These are phyloP conservation scores for Chrysogorgia sp. DNA, from an alignment of 92 coral and sea anemone species.

Conservation along the genomic window DNA sequence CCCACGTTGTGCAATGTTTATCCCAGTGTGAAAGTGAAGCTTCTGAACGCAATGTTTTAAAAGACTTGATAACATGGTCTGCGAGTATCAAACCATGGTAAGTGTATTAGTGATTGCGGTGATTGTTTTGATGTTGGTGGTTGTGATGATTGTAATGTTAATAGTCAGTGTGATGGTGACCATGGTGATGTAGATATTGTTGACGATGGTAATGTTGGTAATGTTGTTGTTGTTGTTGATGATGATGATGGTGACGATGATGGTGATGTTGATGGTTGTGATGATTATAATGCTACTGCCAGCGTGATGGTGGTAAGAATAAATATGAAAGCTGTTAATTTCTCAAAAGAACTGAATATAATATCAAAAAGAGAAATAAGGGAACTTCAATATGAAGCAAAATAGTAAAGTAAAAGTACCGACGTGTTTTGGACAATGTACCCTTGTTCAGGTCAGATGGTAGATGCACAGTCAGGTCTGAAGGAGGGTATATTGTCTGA, in stretches of 20 bases:
- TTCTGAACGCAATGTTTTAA: conserved; percentile 72
- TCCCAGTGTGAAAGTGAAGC: conserved; percentile 76
- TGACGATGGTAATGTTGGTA: background rate
- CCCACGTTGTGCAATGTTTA: conserved; percentile 78
- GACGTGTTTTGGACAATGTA: no score
- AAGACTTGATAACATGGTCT: conserved; percentile 80
- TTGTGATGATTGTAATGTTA: background rate
- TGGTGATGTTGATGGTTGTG: background rate
- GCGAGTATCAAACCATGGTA: conserved; percentile 74
- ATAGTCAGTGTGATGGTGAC: background rate
- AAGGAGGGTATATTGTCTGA: no score
- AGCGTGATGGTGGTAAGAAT: background rate
- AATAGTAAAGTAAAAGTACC: no score
- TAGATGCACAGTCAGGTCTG: no score
- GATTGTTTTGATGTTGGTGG: background rate
- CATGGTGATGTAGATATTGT: background rate
- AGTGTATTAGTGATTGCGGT: background rate
- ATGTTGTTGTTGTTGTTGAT: background rate
- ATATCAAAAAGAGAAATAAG: no score
- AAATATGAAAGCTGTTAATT: no score
- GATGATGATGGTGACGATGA: background rate
- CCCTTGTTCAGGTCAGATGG: no score
- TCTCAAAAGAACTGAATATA: no score
- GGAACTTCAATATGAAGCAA: no score
- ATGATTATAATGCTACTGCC: background rate